These are phyloP conservation scores for Xerus rutilus DNA, from an alignment of 2,797 vertebrate species.

Conservation along the genomic window DNA sequence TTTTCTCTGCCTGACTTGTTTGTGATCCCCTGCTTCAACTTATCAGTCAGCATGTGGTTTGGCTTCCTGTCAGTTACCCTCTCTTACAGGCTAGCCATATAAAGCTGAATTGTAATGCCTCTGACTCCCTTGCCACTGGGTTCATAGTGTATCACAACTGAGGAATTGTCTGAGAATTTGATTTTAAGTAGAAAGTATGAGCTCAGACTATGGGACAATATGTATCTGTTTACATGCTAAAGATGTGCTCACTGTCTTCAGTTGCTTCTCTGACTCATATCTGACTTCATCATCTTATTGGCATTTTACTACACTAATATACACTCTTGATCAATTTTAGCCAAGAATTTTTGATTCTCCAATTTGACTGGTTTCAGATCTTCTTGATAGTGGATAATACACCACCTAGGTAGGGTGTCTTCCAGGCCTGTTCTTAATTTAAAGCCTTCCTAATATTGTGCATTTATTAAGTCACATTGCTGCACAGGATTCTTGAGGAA, in stretches of 20 bases:
- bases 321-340: not conserved
- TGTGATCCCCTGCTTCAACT: slow-evolving; percentile 68
- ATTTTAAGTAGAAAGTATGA: slow-evolving; percentile 74
- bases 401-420: not conserved
- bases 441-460: not conserved
- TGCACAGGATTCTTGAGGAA: not conserved
- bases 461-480: not conserved
- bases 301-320: slow-evolving; percentile 51
- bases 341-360: not conserved
- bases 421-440: not conserved
- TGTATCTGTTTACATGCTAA: slow-evolving; percentile 73
- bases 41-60: slow-evolving; percentile 73
- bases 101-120: slow-evolving; percentile 75
- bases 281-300: slow-evolving; percentile 51
- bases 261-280: slow-evolving; percentile 49
- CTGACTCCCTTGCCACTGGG: slow-evolving; percentile 21
- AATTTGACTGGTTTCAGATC: not conserved
- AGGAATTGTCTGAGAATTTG: slow-evolving; percentile 76
- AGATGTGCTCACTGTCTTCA: slow-evolving; percentile 65
- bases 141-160: slow-evolving; percentile 71
- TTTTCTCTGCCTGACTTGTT: slow-evolving; percentile 79
- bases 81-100: slow-evolving; percentile 47
- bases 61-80: slow-evolving; percentile 69
- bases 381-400: not conserved
- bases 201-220: slow-evolving; percentile 72